These are phyloP conservation scores for Esox lucius DNA, from an alignment of 2,797 vertebrate species.

Conservation along the genomic window DNA sequence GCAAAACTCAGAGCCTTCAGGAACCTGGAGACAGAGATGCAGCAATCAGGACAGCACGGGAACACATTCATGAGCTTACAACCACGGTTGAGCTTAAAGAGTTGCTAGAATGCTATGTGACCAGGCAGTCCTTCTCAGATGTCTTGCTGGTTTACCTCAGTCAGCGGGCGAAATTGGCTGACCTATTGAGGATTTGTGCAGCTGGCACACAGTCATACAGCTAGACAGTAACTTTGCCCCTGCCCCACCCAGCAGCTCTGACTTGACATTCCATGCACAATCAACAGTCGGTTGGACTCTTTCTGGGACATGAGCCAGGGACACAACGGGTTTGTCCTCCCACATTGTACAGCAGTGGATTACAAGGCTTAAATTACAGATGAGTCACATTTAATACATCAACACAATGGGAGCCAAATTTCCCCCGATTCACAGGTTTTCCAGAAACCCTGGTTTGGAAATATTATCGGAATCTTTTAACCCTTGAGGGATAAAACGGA, in stretches of 20 bases:
- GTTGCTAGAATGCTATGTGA: too few relatives aligned
- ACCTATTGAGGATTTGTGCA: too few relatives aligned
- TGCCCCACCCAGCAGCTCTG: too few relatives aligned
- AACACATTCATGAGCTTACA: too few relatives aligned
- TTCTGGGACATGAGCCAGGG: background rate
- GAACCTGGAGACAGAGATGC: slow-evolving; percentile 67
- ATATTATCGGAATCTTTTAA: background rate
- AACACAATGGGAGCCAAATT: background rate
- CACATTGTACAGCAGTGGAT: background rate
- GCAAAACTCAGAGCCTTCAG: slow-evolving; percentile 88
- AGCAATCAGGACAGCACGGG: background rate
- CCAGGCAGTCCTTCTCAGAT: too few relatives aligned
- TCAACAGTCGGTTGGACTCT: background rate
- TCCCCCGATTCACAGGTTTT: background rate
- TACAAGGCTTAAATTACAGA: background rate
- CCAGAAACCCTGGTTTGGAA: too few relatives aligned
- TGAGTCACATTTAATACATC: background rate
- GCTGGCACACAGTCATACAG: too few relatives aligned
- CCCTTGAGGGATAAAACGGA: background rate
- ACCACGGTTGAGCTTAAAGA: too few relatives aligned
- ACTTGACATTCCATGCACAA: background rate
- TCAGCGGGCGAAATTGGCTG: too few relatives aligned
- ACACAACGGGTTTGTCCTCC: background rate
- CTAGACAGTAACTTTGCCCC: too few relatives aligned
- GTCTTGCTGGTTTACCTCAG: too few relatives aligned